Evolutionary conservation across 2,113 vertebrate species (phyloP), one percentile per base, ranked within the genome.

Genomic region (Elgaria multicarinata): DNA sequence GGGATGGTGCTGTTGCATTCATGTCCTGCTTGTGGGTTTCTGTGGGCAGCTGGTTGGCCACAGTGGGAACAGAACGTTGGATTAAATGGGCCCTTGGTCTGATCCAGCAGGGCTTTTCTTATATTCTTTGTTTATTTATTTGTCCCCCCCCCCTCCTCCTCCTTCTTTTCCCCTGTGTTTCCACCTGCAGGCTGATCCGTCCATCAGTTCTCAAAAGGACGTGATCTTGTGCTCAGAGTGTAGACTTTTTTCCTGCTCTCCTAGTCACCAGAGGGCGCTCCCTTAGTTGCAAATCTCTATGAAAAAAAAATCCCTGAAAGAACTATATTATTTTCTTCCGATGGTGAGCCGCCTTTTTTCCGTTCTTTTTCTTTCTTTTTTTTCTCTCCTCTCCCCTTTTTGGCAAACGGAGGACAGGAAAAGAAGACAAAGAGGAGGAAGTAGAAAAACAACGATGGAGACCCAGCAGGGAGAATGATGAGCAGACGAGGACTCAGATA

Each of bases 281-380:
- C 82, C 13, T 22, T 33, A 42, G 82, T 53, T 85, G 18, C 82
- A 85, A 77, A 67, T 69, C n/a, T 78, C 69, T 36, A 20, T 66
- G 3, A 33, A 24, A 71, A 36, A 44, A 18, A 44, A 33, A 67
- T 64, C 67, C 14, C 28, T 46, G 71, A 84, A 85, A 89, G 82
- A 89, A 85, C n/a, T 85, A 78, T 69, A 89, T 89, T 85, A 78
- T 85, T 84, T 89, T 89, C 88, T 89, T 89, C 88, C 88, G 82
- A 85, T 84, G 46, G 74, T 14, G 82, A 85, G 69, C 74, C 75
- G 88, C 88, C 75, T 89, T 82, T 82, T 82, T 64, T 44, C 87
- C 78, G 66, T 82, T 55, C 18, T 75, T 26, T 75, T 24, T 62
- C 39, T 74, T 14, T 28, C 36, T 78, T 87, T 53, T 7, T 28